A percentile compares a stretch with the other conserved stretches of the same genome.
phyloP scores from a whole-genome alignment of 2,888 invertebrate species.

The Hedya salicella region DNA sequence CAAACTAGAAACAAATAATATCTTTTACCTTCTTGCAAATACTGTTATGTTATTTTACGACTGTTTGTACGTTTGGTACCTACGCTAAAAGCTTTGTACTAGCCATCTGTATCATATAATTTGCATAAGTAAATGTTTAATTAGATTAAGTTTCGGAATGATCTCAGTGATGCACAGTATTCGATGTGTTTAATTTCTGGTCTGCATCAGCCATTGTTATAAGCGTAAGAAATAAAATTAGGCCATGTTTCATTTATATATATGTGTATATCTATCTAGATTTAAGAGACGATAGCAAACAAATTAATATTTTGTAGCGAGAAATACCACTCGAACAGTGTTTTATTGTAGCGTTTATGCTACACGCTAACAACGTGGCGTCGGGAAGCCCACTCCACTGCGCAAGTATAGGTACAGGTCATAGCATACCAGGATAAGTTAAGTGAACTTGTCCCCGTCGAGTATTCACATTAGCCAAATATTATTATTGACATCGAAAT shows the following conservation, averaged over 20 bases:
- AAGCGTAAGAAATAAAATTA: slow-evolving; percentile 44
- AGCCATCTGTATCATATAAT: slow-evolving; percentile 8
- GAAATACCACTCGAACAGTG: background rate
- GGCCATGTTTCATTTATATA: slow-evolving; percentile 48
- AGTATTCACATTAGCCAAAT: no score
- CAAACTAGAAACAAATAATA: slow-evolving; percentile 1
- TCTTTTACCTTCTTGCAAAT: slow-evolving; percentile 5
- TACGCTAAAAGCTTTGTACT: slow-evolving; percentile 2
- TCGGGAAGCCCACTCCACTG: no score
- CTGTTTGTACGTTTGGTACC: background rate
- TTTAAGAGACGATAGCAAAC: slow-evolving; percentile 3
- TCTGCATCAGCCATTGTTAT: slow-evolving; percentile 63
- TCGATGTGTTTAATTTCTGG: slow-evolving; percentile 57
- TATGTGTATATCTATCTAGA: slow-evolving; percentile 21
- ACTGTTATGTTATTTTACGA: background rate
- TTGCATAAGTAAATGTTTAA: slow-evolving; percentile 45
- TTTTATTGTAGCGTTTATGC: background rate
- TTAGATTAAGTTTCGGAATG: slow-evolving; percentile 57
- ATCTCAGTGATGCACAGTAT: slow-evolving; percentile 77
- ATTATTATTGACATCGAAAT: no score
- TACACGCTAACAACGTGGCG: background rate
- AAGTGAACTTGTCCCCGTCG: no score
- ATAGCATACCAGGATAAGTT: no score
- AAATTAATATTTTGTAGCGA: slow-evolving; percentile 1
- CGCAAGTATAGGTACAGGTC: no score